Conservation (phyloP, 2,888 invertebrate species). For the Ceramica pisi region DNA sequence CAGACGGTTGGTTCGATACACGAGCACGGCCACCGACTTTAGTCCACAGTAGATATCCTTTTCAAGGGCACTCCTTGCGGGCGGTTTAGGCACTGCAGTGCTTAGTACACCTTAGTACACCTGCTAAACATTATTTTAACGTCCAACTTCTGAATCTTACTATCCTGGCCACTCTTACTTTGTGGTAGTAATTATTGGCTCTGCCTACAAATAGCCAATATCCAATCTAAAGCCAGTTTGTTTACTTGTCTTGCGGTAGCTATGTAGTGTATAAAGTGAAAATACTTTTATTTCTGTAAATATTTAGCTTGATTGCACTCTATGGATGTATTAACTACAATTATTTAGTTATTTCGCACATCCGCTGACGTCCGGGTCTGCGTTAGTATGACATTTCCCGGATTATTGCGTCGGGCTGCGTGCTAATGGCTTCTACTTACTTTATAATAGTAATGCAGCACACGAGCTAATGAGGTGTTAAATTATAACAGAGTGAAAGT, state of each 20-base stretch:
- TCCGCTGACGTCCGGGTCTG: constrained; percentile 58
- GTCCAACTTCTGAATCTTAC: constrained; percentile 58
- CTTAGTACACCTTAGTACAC: constrained; percentile 35
- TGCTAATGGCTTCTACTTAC: constrained; percentile 59
- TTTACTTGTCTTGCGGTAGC: constrained; percentile 62
- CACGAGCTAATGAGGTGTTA: constrained; percentile 69
- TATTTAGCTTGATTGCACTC: constrained; percentile 63
- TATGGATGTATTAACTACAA: constrained; percentile 37
- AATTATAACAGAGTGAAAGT: constrained; percentile 67
- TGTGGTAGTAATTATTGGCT: constrained; percentile 53
- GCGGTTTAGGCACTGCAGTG: constrained; percentile 58
- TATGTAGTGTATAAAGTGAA: constrained; percentile 59
- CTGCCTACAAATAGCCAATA: constrained; percentile 63
- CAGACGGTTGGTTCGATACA: constrained; percentile 81
- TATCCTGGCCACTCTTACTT: constrained; percentile 61
- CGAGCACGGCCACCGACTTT: constrained; percentile 74
- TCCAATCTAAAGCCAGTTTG: constrained; percentile 62
- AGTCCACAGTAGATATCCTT: constrained; percentile 76
- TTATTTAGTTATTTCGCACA: constrained; percentile 62
- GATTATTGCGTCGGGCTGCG: constrained; percentile 64
- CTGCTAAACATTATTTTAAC: constrained; percentile 66
- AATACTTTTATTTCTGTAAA: constrained; percentile 71
- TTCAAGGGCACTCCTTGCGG: constrained; percentile 80
- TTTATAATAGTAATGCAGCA: constrained; percentile 62
- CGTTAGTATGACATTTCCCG: constrained; percentile 63